phyloP scores from a whole-genome alignment of 2,113 vertebrate genomes.

The Leiothrix lutea region DNA sequence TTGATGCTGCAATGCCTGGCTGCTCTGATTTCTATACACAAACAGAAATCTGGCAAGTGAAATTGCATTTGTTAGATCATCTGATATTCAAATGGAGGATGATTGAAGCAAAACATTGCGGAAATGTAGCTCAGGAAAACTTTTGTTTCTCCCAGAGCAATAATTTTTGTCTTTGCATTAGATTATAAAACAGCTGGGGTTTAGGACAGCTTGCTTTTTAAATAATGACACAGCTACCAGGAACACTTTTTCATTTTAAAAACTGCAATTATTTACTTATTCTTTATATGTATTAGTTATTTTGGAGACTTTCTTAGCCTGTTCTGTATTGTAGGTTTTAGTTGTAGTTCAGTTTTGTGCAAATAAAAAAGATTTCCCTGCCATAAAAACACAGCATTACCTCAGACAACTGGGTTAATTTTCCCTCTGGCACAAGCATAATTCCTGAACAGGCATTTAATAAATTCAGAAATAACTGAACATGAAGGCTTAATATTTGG shows the following conservation, averaged over 20 bases:
- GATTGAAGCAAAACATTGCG: not conserved
- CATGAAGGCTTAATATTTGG: not conserved
- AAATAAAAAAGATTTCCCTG: not conserved
- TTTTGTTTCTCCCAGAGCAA: not conserved
- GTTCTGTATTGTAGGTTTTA: not conserved
- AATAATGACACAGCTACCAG: not conserved
- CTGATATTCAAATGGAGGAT: not conserved
- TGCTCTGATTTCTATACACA: not conserved
- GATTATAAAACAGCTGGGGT: not conserved
- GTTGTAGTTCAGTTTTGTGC: not conserved
- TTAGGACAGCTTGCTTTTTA: not conserved
- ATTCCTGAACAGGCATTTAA: not conserved
- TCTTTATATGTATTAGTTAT: not conserved
- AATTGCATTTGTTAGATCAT: not conserved
- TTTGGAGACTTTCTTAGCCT: not conserved
- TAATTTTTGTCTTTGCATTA: not conserved
- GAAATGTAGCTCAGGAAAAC: not conserved
- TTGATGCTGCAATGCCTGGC: not conserved
- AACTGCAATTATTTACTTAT: not conserved
- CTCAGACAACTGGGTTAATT: not conserved
- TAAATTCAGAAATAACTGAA: not conserved
- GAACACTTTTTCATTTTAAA: not conserved
- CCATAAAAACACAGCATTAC: not conserved
- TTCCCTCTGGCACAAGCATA: not conserved
- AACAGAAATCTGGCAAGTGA: slow-evolving; percentile 14